Conservation (phyloP, 2,888 invertebrate genomes). For the Dryobota labecula region DNA sequence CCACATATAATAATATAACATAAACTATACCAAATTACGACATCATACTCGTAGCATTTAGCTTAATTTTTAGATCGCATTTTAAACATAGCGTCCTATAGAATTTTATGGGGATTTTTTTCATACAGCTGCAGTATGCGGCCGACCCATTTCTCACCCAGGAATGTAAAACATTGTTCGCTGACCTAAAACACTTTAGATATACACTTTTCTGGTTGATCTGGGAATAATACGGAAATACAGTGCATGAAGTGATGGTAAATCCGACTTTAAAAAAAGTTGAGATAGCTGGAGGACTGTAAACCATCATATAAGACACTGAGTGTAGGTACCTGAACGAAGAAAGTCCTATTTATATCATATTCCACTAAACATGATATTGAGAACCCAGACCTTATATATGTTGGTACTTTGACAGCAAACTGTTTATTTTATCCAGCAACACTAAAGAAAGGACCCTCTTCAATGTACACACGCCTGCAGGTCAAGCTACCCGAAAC, state of each 20-base stretch:
- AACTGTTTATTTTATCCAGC: constrained; percentile 11
- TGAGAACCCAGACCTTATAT: not conserved
- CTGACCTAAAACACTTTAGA: constrained; percentile 66
- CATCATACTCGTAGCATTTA: not conserved
- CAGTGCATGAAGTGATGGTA: not conserved
- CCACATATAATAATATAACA: too few relatives aligned
- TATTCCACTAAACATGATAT: not conserved
- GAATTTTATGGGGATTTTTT: not conserved
- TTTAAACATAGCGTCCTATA: constrained; percentile 56
- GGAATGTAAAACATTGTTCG: constrained; percentile 67
- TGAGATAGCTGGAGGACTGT: not conserved
- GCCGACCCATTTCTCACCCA: constrained; percentile 54
- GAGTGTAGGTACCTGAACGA: not conserved
- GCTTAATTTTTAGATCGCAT: constrained; percentile 10
- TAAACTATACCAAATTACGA: constrained; percentile 35
- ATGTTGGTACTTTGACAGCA: not conserved
- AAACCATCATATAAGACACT: not conserved
- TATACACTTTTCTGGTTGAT: not conserved
- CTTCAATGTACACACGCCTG: constrained; percentile 41
- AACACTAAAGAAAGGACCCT: not conserved
- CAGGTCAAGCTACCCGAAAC: too few relatives aligned
- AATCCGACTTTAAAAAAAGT: not conserved
- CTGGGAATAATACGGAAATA: not conserved
- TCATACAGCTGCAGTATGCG: not conserved
- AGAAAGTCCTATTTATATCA: not conserved